These are phyloP conservation scores for Pseudopipra pipra DNA, from an alignment of 2,113 vertebrate species.

Conservation along the genomic window DNA sequence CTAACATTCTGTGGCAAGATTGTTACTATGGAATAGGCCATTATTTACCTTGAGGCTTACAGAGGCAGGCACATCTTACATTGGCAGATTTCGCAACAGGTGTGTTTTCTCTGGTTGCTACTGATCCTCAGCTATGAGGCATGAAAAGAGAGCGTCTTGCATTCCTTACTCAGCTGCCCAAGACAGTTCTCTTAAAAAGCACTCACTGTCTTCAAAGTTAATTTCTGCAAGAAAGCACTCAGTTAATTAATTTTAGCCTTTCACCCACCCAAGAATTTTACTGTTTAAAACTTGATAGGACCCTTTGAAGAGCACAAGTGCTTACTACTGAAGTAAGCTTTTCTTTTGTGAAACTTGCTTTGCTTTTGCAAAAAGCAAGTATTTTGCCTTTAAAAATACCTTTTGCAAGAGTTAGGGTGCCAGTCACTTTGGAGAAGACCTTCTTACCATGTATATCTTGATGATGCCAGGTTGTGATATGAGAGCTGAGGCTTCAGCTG, in stretches of 20 bases:
- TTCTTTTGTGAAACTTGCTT: neutral
- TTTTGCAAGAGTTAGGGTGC: neutral
- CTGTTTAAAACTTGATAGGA: neutral
- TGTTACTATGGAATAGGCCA: neutral
- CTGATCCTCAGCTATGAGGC: neutral
- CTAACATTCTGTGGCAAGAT: neutral
- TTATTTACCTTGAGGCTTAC: slow-evolving; percentile 45
- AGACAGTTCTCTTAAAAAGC: neutral
- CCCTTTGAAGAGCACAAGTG: neutral
- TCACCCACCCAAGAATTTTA: neutral
- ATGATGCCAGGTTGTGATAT: neutral
- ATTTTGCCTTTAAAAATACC: neutral
- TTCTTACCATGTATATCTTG: neutral
- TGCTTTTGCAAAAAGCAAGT: neutral
- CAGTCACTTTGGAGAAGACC: neutral
- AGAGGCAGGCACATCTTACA: neutral
- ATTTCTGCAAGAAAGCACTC: slow-evolving; percentile 33
- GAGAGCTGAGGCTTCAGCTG: neutral
- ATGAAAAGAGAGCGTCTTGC: neutral
- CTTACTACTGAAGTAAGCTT: neutral
- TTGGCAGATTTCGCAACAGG: slow-evolving; percentile 12
- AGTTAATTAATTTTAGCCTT: slow-evolving; percentile 43
- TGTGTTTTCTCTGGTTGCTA: slow-evolving; percentile 18
- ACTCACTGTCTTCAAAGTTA: slow-evolving; percentile 20
- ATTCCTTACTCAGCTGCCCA: neutral